Conservation (phyloP, 2,888 invertebrate genomes). For the Magallana nippona region DNA sequence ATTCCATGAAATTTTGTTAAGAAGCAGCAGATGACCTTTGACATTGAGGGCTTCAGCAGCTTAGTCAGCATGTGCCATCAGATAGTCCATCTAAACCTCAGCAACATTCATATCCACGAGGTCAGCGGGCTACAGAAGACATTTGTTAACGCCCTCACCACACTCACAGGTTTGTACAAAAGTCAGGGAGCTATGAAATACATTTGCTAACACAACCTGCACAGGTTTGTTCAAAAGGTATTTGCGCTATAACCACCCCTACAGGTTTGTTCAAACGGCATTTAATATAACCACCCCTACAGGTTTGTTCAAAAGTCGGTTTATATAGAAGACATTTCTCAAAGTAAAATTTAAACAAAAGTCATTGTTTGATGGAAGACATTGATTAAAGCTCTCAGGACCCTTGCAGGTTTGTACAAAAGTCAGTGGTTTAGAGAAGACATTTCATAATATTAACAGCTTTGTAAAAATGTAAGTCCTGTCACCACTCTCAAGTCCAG, state of each 20-base stretch:
- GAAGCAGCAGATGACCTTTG: slow-evolving; percentile 40
- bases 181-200: not conserved
- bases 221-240: not conserved
- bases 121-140: slow-evolving; percentile 34
- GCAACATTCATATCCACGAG: slow-evolving; percentile 46
- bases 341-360: too few relatives aligned
- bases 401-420: slow-evolving; percentile 26
- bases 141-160: slow-evolving; percentile 36
- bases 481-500: too few relatives aligned
- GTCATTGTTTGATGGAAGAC: too few relatives aligned
- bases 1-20: not conserved
- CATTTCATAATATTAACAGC: too few relatives aligned
- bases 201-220: not conserved
- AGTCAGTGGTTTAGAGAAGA: not conserved
- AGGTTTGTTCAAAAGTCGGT: too few relatives aligned
- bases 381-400: too few relatives aligned
- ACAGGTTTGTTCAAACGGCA: too few relatives aligned
- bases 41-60: slow-evolving; percentile 42
- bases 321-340: too few relatives aligned
- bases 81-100: slow-evolving; percentile 43
- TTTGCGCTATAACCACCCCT: not conserved
- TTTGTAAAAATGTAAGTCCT: too few relatives aligned
- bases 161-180: slow-evolving; percentile 41
- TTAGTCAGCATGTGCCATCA: slow-evolving; percentile 43
- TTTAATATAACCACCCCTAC: too few relatives aligned